Base-by-base conservation (phyloP, 2,888 invertebrate species). In the Lottia scabra region DNA sequence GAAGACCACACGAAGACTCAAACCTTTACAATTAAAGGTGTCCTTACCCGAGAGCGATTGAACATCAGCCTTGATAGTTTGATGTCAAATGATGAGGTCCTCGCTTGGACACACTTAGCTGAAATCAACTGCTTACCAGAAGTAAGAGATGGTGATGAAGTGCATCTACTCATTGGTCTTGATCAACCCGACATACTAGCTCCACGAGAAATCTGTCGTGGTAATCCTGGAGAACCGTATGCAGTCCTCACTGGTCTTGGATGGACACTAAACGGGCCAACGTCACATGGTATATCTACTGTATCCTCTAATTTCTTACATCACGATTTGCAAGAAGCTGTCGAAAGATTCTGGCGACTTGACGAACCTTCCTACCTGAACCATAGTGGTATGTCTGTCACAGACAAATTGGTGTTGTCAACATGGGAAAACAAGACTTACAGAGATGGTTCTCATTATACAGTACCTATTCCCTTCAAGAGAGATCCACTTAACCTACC, bases 321-420 rank as follows among this genome's bases (percentile, higher is more conserved):
- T 1, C 15, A 70, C 12, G 8, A 96, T 95, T 63, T 94, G 93
- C 75, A 96, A 94, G 90, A 96, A 96, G 81, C 96, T 91, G 26
- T 94, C 92, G 89, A 86, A 96, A 93, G 70, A 95, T 67, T 75
- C 6, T 75, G 75, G 75, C 45, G 73, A 43, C 6, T 75, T 23
- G 75, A 75, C 0, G 68, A 94, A 92, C n/a, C n/a, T n/a, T n/a
- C n/a, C n/a, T n/a, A n/a, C n/a, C n/a, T n/a, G n/a, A n/a, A n/a
- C n/a, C n/a, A n/a, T n/a, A n/a, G n/a, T n/a, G n/a, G n/a, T n/a
- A 89, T 94, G 94, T 65, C 96, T 95, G 87, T 96, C 96, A 72
- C 94, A 87, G 75, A 75, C 63, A 48, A 62, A 23, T 56, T 13
- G 23, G 70, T 64, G 2, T 43, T 73, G 1, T 8, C 27, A n/a